phyloP scores from a whole-genome alignment of 2,797 vertebrate genomes.

The Cryptoblepharus egeriae region DNA sequence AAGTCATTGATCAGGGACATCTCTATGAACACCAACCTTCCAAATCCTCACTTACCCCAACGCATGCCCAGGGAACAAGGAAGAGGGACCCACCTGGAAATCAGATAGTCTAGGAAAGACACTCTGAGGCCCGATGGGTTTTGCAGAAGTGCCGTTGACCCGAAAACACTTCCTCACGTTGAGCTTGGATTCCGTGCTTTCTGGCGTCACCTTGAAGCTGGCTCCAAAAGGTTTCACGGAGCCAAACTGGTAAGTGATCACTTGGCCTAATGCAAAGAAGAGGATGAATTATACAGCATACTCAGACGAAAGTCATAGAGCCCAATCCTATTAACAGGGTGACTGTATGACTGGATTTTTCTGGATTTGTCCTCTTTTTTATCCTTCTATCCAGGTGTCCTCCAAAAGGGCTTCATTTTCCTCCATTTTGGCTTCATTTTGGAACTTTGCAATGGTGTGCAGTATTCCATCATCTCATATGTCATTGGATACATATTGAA shows the following conservation, averaged over 20 bases:
- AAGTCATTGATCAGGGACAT: not conserved
- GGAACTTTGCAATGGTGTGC: too few species aligned
- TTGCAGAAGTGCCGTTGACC: conserved; percentile 77
- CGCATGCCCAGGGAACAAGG: too few species aligned
- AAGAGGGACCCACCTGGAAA: conserved; percentile 72
- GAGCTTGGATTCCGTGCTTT: conserved; percentile 79
- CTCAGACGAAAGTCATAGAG: not conserved
- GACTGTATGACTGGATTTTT: too few species aligned
- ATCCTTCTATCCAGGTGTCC: too few species aligned
- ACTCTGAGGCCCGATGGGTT: conserved; percentile 69
- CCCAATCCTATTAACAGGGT: too few species aligned
- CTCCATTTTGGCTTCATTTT: too few species aligned
- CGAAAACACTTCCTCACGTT: conserved; percentile 85
- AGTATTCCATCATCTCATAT: too few species aligned
- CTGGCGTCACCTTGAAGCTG: conserved; percentile 80
- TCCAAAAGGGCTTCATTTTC: too few species aligned
- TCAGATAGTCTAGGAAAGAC: conserved; percentile 76
- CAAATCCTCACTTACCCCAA: not conserved
- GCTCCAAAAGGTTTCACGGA: conserved; percentile 71
- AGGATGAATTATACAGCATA: not conserved
- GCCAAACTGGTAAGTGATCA: conserved; percentile 80
- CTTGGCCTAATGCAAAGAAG: conserved; percentile 72
- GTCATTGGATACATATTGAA: too few species aligned
- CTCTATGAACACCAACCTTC: not conserved
- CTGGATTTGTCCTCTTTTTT: too few species aligned